Base-by-base conservation (phyloP, 2,113 vertebrate species). In the Ornithorhynchus anatinus region DNA sequence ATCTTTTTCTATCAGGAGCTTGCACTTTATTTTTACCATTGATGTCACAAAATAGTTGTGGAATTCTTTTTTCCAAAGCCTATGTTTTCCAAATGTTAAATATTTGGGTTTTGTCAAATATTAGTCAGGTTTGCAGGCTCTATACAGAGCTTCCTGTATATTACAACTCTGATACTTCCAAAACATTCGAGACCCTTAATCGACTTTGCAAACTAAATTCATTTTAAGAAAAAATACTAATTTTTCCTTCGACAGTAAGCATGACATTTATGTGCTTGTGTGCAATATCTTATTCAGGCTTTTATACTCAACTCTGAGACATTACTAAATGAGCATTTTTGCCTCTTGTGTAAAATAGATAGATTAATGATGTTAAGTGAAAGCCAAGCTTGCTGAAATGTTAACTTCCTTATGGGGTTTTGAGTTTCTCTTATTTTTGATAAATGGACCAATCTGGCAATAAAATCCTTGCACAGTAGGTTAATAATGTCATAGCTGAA, bases 401-500 rank as follows among this genome's bases (percentile, higher is more conserved):
- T 91, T 93, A 89, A 88, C 86, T 93, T 92, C 89, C 91, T 91
- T 91, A 88, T 88, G 88, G 92, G 88, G 86, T 87, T 92, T 91
- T 90, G 86, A 89, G 91, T 93, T 92, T 90, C 85, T 89, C 88
- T 89, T 92, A 89, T 92, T 92, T 94, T 92, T 93, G 93, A 94
- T 92, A 90, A 92, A 93, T 93, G 92, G 89, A 93, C 87, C 90
- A 92, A 92, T 92, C 89, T 90, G 86, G 90, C 91, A 90, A 89
- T 93, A 90, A 93, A 93, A 90, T 88, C 86, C 80, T 87, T 89
- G 84, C 90, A 82, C 92, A 89, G 92, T 92, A 92, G 90, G 92
- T 94, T 94, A 93, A 92, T 93, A 93, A 93, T 92, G 90, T 93
- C 91, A 90, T 91, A 89, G 90, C 90, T 91, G 90, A 89, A 91